These are phyloP conservation scores for Dynastes grantii DNA, from an alignment of 2,888 invertebrate species.

Conservation along the genomic window DNA sequence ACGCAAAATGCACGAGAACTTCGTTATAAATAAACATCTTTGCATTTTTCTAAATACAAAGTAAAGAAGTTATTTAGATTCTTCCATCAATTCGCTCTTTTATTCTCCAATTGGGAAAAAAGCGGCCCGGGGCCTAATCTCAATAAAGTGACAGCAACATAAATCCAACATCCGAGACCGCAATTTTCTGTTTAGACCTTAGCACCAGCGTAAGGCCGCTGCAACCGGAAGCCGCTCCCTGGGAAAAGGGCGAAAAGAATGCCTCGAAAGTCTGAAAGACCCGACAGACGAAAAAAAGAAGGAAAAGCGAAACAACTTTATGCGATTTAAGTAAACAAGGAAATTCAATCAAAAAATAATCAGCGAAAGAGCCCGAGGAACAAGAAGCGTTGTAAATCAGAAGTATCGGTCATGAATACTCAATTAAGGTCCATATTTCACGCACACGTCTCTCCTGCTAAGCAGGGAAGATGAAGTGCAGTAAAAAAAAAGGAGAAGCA, in stretches of 20 bases:
- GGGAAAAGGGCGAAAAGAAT: neutral
- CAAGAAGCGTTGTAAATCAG: conserved; percentile 59
- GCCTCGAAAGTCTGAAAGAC: neutral
- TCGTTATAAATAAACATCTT: no score
- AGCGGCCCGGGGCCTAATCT: conserved; percentile 30
- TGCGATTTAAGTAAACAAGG: conserved; percentile 50
- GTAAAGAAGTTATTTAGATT: neutral
- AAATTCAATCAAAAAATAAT: conserved; percentile 61
- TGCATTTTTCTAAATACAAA: no score
- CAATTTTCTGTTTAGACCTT: conserved; percentile 25
- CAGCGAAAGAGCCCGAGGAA: conserved; percentile 55
- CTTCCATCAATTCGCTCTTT: conserved; percentile 31
- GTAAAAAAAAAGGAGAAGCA: neutral
- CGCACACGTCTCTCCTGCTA: conserved; percentile 52
- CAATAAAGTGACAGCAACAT: conserved; percentile 37
- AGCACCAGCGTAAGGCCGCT: neutral
- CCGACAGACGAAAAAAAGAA: conserved; percentile 2
- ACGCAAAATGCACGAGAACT: no score
- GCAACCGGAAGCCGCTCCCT: neutral
- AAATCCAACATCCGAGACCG: conserved; percentile 26
- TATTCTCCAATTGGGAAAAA: conserved; percentile 46
- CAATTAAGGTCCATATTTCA: conserved; percentile 62
- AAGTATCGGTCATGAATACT: conserved; percentile 62
- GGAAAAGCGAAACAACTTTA: conserved; percentile 39
- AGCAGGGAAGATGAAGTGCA: neutral